Evolutionary conservation across 2,797 vertebrate species (phyloP), one percentile per base, ranked within the genome.

Genomic region (Hippoglossus hippoglossus): DNA sequence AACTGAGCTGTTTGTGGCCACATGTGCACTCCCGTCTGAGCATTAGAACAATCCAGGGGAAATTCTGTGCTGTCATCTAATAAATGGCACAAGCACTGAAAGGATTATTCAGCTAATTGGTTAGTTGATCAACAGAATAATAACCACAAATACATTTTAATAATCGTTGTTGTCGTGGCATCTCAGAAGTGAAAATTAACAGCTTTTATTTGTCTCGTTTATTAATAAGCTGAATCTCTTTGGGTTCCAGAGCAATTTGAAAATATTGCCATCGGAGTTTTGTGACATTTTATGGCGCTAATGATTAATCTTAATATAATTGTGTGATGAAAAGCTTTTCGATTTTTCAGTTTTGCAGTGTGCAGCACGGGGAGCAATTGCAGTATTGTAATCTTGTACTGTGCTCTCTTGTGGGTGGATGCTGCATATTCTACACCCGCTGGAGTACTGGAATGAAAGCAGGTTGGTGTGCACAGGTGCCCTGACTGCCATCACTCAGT

Each of bases 401-500:
- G 41, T 74, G 26, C 44, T 53, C 54, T 51, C 46, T 15, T 57
- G 28, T 47, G 31, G 44, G 65, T 53, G 63, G 41, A 75, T 15
- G 47, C 52, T 69, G 50, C 71, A 80, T 71, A 60, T 75, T 74
- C 70, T 75, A 46, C 65, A 76, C 67, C 73, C 36, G 28, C 62
- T 53, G 60, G 69, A 73, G 75, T 60, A 59, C 55, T 71, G 47
- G 73, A 96, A 95, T 96, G 94, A 94, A 84, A 97, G 95, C 94
- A 95, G 95, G 95, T 95, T 95, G 95, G 95, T 95, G 94, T 92
- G 93, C 65, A 51, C 77, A 88, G 86, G 79, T 87, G 96, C 95
- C 91, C 89, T 75, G 91, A 92, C 91, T 94, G 94, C 95, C 94
- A 98, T 98, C 96, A 94, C 95, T 98, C 96, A 96, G 94, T 94